Base-by-base conservation (phyloP, 2,113 vertebrate species). In the Barbus barbus region DNA sequence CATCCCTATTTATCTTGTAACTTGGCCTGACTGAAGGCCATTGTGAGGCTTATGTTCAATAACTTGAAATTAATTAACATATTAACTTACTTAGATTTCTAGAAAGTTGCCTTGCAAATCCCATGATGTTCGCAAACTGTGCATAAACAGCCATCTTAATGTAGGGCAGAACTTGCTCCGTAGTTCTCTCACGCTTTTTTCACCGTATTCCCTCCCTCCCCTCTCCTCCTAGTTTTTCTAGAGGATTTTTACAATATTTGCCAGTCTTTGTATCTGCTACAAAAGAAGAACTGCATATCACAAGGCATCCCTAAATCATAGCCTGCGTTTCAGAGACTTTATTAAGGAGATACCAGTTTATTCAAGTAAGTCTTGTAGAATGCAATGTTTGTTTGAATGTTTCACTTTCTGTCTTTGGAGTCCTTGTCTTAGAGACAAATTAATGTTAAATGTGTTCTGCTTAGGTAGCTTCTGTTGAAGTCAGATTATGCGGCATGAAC, bases 281-380 rank as follows among this genome's bases (percentile, higher is more conserved):
- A 58, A 9, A 51, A 77, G 20, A 77, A 56, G 75, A 58, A 36
- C 53, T 77, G 22, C 51, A 77, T 2, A 58, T 28, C 51, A 44
- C 9, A 72, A 24, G 38, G 2, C 22, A 41, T 72, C 5, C 11
- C 12, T 6, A 41, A 72, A 44, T 44, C 69, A 72, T 11, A 44
- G 33, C 12, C 75, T 31, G 31, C 3, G 0, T 3, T 56, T 56
- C 20, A 36, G 20, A 77, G 48, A 38, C n/a, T 14, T 38, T 13
- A 9, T 58, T 58, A 77, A 58, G 75, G 56, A 77, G 51, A 58
- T 1, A 38, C 28, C 26, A 24, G 18, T 13, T 56, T 77, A n/a
- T 14, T 77, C 20, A 58, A 77, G 75, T 77, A 77, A 56, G 75
- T 76, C 8, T 76, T 75, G 8, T 9, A 51, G 24, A 75, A 28